These are phyloP conservation scores for Acrobasis repandana DNA, from an alignment of 2,888 invertebrate species.

Conservation along the genomic window DNA sequence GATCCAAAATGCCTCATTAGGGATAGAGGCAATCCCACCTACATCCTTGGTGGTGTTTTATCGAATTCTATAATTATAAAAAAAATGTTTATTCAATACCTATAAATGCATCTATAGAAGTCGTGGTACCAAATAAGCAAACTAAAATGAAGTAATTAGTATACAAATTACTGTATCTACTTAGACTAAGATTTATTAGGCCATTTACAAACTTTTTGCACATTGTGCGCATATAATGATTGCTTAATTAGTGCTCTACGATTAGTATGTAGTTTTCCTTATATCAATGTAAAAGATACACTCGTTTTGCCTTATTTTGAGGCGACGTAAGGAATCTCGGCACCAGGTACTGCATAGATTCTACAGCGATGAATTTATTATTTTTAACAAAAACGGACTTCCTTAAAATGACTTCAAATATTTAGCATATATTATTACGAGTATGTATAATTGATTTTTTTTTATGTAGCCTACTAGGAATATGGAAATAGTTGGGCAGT, in stretches of 20 bases:
- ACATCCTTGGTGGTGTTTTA: no score
- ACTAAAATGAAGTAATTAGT: slow-evolving; percentile 16
- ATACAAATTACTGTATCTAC: slow-evolving; percentile 8
- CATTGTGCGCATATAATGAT: not conserved
- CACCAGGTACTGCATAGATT: no score
- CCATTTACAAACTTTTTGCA: slow-evolving; percentile 16
- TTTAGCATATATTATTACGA: no score
- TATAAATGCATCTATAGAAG: not conserved
- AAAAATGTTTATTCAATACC: slow-evolving; percentile 1
- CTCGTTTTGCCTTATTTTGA: not conserved
- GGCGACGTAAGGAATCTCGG: not conserved
- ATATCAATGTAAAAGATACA: slow-evolving; percentile 3
- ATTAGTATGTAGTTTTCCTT: slow-evolving; percentile 19
- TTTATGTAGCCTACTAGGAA: no score
- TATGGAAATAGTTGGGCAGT: no score
- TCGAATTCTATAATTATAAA: no score
- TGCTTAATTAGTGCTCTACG: slow-evolving; percentile 15
- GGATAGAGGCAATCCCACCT: no score
- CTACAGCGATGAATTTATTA: no score
- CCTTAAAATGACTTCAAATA: no score
- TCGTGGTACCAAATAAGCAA: slow-evolving; percentile 3
- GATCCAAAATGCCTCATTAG: no score
- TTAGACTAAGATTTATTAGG: slow-evolving; percentile 7
- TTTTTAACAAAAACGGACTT: no score
- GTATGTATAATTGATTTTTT: no score